Evolutionary conservation across 1,140 invertebrate genomes (phyloP).

Genomic region (Calliphora vicina): DNA sequence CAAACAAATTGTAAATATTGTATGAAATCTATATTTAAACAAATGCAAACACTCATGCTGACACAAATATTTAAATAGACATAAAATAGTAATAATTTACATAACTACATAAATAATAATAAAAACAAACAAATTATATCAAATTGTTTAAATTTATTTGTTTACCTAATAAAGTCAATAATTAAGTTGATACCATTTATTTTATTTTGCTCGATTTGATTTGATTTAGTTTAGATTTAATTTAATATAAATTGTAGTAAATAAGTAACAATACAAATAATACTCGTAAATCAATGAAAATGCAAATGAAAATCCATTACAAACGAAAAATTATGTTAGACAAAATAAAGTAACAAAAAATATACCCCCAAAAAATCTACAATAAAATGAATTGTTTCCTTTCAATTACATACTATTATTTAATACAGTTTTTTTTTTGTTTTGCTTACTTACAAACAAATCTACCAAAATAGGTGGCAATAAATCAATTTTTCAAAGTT

Average conservation of each 20-base stretch:
- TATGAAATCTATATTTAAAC: neutral
- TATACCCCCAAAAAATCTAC: neutral
- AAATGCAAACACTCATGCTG: neutral
- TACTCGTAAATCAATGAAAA: neutral
- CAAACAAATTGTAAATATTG: neutral
- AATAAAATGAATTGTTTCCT: neutral
- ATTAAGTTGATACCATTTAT: neutral
- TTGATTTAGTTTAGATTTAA: constrained; percentile 1
- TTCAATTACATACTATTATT: neutral
- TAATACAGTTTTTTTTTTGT: neutral
- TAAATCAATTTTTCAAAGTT: neutral
- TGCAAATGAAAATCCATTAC: neutral
- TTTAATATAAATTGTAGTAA: neutral
- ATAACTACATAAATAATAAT: neutral
- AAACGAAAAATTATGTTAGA: neutral
- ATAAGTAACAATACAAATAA: neutral
- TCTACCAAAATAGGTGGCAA: neutral
- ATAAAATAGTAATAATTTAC: neutral
- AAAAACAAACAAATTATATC: neutral
- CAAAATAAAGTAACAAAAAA: neutral
- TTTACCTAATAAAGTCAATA: constrained; percentile 4
- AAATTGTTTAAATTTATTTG: neutral
- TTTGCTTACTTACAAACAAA: neutral
- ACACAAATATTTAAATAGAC: neutral
- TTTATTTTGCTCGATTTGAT: neutral